Base-by-base conservation (phyloP, 2,888 invertebrate species). In the Alentia gelatinosa region DNA sequence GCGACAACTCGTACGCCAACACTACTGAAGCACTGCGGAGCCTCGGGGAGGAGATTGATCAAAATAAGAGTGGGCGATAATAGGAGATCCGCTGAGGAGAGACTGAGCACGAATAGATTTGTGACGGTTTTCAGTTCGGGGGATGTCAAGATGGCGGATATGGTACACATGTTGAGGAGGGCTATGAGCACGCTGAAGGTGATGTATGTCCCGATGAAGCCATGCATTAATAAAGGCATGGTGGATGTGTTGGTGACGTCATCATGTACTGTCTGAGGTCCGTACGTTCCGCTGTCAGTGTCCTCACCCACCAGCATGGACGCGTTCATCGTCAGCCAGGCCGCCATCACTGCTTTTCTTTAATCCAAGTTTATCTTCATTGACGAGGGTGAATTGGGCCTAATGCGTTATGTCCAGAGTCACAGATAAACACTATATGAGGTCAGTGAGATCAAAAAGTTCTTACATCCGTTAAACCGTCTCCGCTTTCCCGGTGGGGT, bases 91-190 rank as follows among this genome's bases (percentile, higher is more conserved):
- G 89, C 56, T 0, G n/a, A 63, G 33, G 56, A 50, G 9, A 89
- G 89, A 63, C 89, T 89, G 33, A 63, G 37, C 0, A 89, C 63
- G n/a, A 89, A 89, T 12, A 63, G 15, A 37, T 89, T 89, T 9
- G 89, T 89, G 33, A 63, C 89, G 4, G 56, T 89, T 30, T 63
- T 89, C 37, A 89, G 63, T 37, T 50, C 89, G 15, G 89, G 89
- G 33, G 33, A 89, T 19, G 33, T 89, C 4, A 35, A 9, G 12
- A 89, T 89, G 4, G 89, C 89, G 30, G n/a, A 12, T 0, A 89
- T 89, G 3, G 89, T 89, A 19, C 33, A 35, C 3, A 63, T 26
- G 37, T 89, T 89, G 39, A 50, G 23, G 12, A 89, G 23, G 19
- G 63, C 56, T 33, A 89, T 89, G n/a, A 89, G 35, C 0, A 63